Evolutionary conservation across 1,140 invertebrate species (phyloP).

Genomic region (Limonius californicus): DNA sequence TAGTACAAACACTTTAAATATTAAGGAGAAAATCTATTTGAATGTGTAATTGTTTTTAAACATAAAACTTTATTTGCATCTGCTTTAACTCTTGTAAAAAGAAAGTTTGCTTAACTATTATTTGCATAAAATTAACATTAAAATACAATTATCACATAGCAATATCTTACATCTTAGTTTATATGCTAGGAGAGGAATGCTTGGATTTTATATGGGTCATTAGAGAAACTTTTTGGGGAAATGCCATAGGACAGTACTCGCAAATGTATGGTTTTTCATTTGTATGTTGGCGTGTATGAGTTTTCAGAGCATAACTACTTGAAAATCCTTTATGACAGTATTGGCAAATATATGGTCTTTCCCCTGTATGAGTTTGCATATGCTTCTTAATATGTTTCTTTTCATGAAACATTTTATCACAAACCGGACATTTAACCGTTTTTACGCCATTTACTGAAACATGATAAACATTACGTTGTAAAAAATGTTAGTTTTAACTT

Average conservation of each 20-base stretch:
- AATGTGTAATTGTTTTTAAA: too few relatives aligned
- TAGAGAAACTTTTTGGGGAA: constrained; percentile 34
- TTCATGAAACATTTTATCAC: constrained; percentile 35
- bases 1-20: too few relatives aligned
- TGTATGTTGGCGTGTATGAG: constrained; percentile 33
- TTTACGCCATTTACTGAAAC: constrained; percentile 31
- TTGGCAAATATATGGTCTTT: constrained; percentile 16
- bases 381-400: constrained; percentile 30
- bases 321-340: constrained; percentile 20
- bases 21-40: too few relatives aligned
- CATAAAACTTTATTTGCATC: too few relatives aligned
- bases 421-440: constrained; percentile 32
- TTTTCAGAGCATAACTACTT: constrained; percentile 29
- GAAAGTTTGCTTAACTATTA: too few relatives aligned
- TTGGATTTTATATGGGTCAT: constrained; percentile 32
- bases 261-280: constrained; percentile 36
- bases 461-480: not conserved
- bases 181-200: constrained; percentile 18
- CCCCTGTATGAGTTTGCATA: constrained; percentile 36
- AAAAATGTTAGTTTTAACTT: too few relatives aligned
- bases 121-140: too few relatives aligned
- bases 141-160: too few relatives aligned
- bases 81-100: too few relatives aligned
- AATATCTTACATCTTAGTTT: too few relatives aligned
- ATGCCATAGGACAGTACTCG: constrained; percentile 31